Percentiles rank a stretch among this genome's conserved stretches.
Evolutionary conservation across 2,888 invertebrate genomes (phyloP).

Genomic region (Lasioglossum zephyrum): DNA sequence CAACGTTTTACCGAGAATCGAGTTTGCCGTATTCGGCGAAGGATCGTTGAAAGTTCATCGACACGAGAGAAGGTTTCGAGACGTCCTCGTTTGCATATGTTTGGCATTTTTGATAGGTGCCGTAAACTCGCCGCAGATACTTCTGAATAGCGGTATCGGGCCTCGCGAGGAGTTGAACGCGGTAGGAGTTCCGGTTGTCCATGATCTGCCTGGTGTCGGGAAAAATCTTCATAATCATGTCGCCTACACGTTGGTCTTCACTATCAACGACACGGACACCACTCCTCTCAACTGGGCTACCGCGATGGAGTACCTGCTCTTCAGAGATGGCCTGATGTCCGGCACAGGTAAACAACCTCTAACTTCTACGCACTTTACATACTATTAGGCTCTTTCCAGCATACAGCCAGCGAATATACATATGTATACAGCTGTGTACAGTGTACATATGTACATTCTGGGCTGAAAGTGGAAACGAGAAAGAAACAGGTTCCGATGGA

Average conservation of each 20-base stretch:
- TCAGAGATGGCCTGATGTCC: slow-evolving; percentile 95
- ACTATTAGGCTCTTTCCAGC: too few relatives aligned
- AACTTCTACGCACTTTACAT: not conserved
- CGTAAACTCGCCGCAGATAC: slow-evolving; percentile 96
- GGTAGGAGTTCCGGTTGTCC: slow-evolving; percentile 88
- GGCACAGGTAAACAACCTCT: slow-evolving; percentile 89
- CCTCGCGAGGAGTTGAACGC: slow-evolving; percentile 89
- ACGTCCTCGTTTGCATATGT: not conserved
- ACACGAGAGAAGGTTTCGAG: not conserved
- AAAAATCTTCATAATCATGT: slow-evolving; percentile 95
- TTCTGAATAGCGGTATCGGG: slow-evolving; percentile 95
- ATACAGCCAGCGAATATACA: too few relatives aligned
- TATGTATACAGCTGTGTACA: too few relatives aligned
- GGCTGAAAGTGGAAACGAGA: not conserved
- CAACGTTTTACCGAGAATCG: not conserved
- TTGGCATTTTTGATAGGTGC: slow-evolving; percentile 86
- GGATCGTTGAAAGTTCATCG: slow-evolving; percentile 3
- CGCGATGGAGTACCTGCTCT: slow-evolving; percentile 95
- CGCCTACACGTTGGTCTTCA: slow-evolving; percentile 91
- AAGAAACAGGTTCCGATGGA: not conserved
- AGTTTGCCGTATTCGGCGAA: not conserved
- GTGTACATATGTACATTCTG: not conserved
- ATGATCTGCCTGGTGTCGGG: slow-evolving; percentile 92
- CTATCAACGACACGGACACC: slow-evolving; percentile 93
- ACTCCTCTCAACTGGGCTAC: slow-evolving; percentile 96